These are phyloP conservation scores for Athripsodes cinereus DNA, from an alignment of 2,888 invertebrate species.

Conservation along the genomic window DNA sequence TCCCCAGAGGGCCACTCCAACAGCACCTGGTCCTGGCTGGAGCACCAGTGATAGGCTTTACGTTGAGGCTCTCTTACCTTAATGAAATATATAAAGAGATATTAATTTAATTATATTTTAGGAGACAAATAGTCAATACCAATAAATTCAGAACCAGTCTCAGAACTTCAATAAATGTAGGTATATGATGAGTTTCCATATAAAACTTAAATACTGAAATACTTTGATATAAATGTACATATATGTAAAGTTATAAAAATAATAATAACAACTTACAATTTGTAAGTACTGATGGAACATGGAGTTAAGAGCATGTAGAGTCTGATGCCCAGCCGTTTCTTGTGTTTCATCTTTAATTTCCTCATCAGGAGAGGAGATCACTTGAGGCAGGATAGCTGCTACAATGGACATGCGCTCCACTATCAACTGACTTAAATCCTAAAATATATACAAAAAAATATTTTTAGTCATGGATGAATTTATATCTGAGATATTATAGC, in stretches of 20 bases:
- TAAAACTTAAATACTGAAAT: too few relatives aligned
- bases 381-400: constrained; percentile 62
- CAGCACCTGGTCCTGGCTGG: constrained; percentile 68
- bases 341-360: constrained; percentile 30
- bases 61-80: constrained; percentile 56
- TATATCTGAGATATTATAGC: too few relatives aligned
- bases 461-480: too few relatives aligned
- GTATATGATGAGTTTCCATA: too few relatives aligned
- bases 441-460: too few relatives aligned
- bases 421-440: constrained; percentile 82
- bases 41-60: constrained; percentile 57
- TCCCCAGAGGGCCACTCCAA: constrained; percentile 73
- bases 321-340: constrained; percentile 46
- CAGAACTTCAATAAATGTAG: too few relatives aligned
- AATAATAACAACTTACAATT: constrained; percentile 51
- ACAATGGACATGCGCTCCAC: constrained; percentile 87
- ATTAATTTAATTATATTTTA: too few relatives aligned
- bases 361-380: constrained; percentile 33
- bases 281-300: constrained; percentile 72
- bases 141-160: too few relatives aligned
- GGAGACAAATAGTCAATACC: too few relatives aligned
- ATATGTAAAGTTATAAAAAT: too few relatives aligned
- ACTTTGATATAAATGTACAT: too few relatives aligned
- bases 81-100: too few relatives aligned
- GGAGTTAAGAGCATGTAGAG: constrained; percentile 63